Evolutionary conservation across 1,140 invertebrate species (phyloP).

Genomic region (Notospermus geniculatus): DNA sequence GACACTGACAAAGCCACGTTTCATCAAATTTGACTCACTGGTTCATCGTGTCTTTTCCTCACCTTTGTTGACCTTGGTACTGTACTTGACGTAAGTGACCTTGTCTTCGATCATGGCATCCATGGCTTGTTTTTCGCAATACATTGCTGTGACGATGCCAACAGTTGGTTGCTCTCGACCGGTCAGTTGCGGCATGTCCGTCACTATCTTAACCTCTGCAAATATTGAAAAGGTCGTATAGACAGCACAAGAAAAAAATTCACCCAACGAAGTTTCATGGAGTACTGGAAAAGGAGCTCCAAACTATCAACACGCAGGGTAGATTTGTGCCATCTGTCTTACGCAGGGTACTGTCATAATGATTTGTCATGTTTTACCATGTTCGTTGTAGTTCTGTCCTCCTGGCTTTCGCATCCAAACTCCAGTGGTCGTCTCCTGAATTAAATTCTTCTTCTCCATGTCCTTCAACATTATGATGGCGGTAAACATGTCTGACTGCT

Average conservation of each 20-base stretch:
- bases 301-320: no score
- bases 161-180: constrained; percentile 91
- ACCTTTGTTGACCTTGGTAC: constrained; percentile 54
- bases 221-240: no score
- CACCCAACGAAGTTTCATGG: no score
- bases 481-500: constrained; percentile 34
- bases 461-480: constrained; percentile 41
- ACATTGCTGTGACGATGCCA: constrained; percentile 95
- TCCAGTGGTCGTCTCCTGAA: constrained; percentile 37
- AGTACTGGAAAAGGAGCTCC: no score
- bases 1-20: no score
- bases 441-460: constrained; percentile 35
- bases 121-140: constrained; percentile 96
- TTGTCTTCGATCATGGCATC: constrained; percentile 98
- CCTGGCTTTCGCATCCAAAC: constrained; percentile 42
- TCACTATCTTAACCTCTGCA: constrained; percentile 61
- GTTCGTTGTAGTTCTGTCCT: constrained; percentile 19
- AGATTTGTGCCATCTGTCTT: no score
- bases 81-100: constrained; percentile 94
- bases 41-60: no score
- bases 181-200: constrained; percentile 89
- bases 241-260: no score
- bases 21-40: no score
- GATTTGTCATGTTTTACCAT: constrained; percentile 15
- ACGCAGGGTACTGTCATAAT: no score